A percentile compares a stretch with the other conserved stretches of the same genome.
Evolutionary conservation across 1,140 invertebrate genomes (phyloP).

Genomic region (Physella acuta): DNA sequence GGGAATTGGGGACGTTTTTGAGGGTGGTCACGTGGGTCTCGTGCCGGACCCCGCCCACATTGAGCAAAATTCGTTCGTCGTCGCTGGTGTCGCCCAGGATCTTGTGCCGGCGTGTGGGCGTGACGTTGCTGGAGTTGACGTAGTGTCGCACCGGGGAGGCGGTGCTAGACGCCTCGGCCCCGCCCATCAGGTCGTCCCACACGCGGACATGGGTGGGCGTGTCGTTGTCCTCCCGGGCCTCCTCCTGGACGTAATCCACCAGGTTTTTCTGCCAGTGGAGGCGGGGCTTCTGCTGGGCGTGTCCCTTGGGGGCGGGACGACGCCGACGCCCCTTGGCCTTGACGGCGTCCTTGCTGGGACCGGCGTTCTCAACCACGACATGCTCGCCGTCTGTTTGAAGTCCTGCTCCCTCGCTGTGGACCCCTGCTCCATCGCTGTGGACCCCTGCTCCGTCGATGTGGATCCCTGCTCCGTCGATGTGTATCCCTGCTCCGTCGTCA

Average conservation of each 20-base stretch:
- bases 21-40: conserved; percentile 81
- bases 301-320: no score
- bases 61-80: conserved; percentile 75
- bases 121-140: conserved; percentile 10
- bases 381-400: not conserved
- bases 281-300: not conserved
- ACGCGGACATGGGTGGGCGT: not conserved
- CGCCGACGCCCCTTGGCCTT: not conserved
- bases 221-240: not conserved
- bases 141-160: conserved; percentile 9
- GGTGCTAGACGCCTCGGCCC: conserved; percentile 2
- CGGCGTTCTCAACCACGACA: not conserved
- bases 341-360: conserved; percentile 1
- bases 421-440: not conserved
- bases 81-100: not conserved
- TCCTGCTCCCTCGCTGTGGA: not conserved
- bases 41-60: conserved; percentile 94
- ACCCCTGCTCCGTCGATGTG: not conserved
- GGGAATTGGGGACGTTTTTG: conserved; percentile 54
- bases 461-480: not conserved
- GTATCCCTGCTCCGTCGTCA: no score
- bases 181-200: not conserved
- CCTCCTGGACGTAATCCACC: not conserved
- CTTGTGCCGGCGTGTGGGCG: not conserved
- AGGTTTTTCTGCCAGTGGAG: conserved; percentile 15